These are phyloP conservation scores for Brachionus manjavacas DNA, from an alignment of 1,140 invertebrate genomes.

Conservation along the genomic window DNA sequence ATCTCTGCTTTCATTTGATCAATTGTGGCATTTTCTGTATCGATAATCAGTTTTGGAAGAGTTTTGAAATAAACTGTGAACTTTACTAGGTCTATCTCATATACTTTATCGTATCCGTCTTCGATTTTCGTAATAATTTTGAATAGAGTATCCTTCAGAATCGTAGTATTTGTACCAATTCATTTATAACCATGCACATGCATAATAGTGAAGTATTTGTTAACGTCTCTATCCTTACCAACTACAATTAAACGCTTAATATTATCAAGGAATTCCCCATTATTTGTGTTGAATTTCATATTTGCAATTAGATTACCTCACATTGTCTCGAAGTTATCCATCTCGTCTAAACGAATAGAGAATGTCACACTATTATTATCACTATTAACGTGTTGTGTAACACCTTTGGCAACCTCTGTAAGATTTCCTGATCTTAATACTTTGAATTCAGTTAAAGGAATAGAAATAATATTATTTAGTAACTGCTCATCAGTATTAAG, in stretches of 20 bases:
- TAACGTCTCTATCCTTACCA: background rate
- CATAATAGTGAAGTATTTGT: background rate
- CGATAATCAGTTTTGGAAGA: background rate
- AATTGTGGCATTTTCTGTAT: background rate
- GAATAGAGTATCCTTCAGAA: background rate
- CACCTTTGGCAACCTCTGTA: background rate
- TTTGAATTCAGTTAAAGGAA: background rate
- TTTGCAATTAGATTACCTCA: background rate
- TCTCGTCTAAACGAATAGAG: background rate
- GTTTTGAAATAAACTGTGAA: background rate
- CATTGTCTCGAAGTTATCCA: background rate
- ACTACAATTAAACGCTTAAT: background rate
- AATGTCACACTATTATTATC: background rate
- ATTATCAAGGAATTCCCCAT: background rate
- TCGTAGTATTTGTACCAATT: background rate
- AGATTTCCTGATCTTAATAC: background rate
- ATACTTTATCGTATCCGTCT: background rate
- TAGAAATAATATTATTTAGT: background rate
- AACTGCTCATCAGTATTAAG: background rate
- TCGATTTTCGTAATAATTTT: background rate
- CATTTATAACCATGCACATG: background rate
- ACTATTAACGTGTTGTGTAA: background rate
- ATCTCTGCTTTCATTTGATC: background rate
- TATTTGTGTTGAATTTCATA: background rate
- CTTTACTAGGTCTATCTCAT: background rate